Evolutionary conservation across 2,888 invertebrate genomes (phyloP).

Genomic region (Hypselothyrea guttata): DNA sequence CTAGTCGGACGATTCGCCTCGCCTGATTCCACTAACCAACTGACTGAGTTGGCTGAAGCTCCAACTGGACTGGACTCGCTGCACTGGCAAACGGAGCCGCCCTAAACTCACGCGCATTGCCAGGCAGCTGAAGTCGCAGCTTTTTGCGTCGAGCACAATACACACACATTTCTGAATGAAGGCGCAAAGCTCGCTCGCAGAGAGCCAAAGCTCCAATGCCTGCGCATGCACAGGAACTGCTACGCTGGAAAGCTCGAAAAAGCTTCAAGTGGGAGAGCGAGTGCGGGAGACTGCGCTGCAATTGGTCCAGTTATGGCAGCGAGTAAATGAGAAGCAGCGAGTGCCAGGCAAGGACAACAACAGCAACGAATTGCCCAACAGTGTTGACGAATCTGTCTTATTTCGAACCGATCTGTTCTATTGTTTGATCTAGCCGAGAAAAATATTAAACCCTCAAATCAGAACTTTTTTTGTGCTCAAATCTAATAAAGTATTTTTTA

Average conservation of each 20-base stretch:
- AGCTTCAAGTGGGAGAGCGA: constrained; percentile 6
- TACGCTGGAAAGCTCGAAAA: constrained; percentile 37
- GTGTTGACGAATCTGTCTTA: too few relatives aligned
- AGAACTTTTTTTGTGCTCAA: too few relatives aligned
- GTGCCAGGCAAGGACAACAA: constrained; percentile 40
- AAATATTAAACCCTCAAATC: too few relatives aligned
- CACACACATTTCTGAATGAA: constrained; percentile 54
- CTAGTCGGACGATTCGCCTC: constrained; percentile 30
- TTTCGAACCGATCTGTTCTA: too few relatives aligned
- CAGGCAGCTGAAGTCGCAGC: constrained; percentile 35
- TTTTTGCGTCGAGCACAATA: constrained; percentile 22
- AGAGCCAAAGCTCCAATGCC: constrained; percentile 18
- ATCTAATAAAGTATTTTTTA: too few relatives aligned
- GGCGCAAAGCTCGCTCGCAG: constrained; percentile 5
- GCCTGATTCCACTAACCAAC: constrained; percentile 44
- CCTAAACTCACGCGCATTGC: constrained; percentile 33
- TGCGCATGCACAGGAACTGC: constrained; percentile 33
- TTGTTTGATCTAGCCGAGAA: too few relatives aligned
- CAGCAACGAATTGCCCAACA: constrained; percentile 29
- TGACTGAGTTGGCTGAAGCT: constrained; percentile 52
- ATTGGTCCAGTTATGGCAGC: constrained; percentile 26
- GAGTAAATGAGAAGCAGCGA: constrained; percentile 23
- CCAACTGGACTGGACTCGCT: constrained; percentile 37
- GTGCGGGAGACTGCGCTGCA: constrained; percentile 17
- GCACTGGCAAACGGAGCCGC: constrained; percentile 59